Percentiles rank a stretch among this genome's conserved stretches.
phyloP scores from a whole-genome alignment of 2,888 invertebrate genomes.

The Luperina nickerlii region DNA sequence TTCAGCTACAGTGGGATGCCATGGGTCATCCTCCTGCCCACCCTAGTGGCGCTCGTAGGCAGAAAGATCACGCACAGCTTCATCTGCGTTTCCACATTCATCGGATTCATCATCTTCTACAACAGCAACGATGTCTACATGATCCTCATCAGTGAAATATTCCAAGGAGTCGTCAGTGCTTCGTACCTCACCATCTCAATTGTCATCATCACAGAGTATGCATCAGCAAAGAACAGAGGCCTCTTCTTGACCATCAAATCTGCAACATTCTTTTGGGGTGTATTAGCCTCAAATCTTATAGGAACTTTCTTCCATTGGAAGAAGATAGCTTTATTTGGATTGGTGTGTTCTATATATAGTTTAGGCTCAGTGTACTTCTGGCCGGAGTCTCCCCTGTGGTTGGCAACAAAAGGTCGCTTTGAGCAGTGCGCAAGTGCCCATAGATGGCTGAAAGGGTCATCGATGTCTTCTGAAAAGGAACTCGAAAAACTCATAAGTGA shows the following conservation, averaged over 20 bases:
- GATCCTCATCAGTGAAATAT: constrained; percentile 63
- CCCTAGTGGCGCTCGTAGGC: constrained; percentile 31
- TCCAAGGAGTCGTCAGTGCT: constrained; percentile 57
- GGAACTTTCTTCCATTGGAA: constrained; percentile 72
- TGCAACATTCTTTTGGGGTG: constrained; percentile 58
- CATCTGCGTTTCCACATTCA: constrained; percentile 25
- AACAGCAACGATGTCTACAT: constrained; percentile 53
- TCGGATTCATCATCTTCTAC: constrained; percentile 58
- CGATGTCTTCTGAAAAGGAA: constrained; percentile 51
- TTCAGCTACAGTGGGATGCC: constrained; percentile 51
- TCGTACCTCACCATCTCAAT: constrained; percentile 41
- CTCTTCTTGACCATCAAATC: constrained; percentile 65
- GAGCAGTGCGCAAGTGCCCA: constrained; percentile 56
- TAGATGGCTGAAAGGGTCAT: constrained; percentile 64
- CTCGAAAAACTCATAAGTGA: constrained; percentile 38
- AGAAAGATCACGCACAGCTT: constrained; percentile 52
- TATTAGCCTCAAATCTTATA: constrained; percentile 63
- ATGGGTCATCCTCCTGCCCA: constrained; percentile 52
- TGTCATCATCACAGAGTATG: constrained; percentile 45
- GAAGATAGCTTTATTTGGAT: constrained; percentile 62
- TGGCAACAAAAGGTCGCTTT: constrained; percentile 47
- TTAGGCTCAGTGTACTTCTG: constrained; percentile 56
- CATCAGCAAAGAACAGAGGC: constrained; percentile 58
- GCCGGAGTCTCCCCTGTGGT: constrained; percentile 73
- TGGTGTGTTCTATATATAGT: constrained; percentile 55